Conservation (phyloP, 2,797 vertebrate species). For the Micromesistius poutassou region DNA sequence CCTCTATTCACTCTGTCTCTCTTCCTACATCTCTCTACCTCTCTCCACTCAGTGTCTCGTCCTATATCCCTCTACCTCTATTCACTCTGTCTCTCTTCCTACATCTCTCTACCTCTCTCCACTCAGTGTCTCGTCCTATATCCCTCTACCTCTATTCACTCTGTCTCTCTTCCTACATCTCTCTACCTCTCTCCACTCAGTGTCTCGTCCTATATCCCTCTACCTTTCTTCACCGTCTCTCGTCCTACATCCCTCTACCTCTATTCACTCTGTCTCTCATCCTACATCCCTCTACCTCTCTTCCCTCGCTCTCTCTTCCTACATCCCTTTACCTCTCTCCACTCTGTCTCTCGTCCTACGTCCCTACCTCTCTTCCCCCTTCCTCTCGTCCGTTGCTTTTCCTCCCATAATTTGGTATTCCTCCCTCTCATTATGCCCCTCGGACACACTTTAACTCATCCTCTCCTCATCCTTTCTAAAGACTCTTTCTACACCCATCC, state of each 20-base stretch:
- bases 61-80: no score
- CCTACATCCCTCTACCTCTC: neutral
- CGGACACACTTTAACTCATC: neutral
- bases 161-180: neutral
- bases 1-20: no score
- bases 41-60: no score
- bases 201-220: neutral
- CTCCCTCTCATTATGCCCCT: neutral
- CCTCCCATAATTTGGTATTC: neutral
- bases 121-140: no score
- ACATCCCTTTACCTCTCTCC: neutral
- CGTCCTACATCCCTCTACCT: constrained; percentile 1
- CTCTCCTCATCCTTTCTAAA: neutral
- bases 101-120: no score
- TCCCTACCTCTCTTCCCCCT: constrained; percentile 4
- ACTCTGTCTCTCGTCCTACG: neutral
- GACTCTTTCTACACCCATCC: neutral
- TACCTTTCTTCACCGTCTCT: neutral
- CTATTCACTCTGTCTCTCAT: neutral
- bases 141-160: neutral
- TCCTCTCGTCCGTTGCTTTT: neutral
- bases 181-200: neutral
- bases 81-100: no score
- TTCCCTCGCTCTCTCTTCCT: neutral
- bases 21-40: no score